phyloP scores from a whole-genome alignment of 2,797 vertebrate species.

The Danio tinwini region DNA sequence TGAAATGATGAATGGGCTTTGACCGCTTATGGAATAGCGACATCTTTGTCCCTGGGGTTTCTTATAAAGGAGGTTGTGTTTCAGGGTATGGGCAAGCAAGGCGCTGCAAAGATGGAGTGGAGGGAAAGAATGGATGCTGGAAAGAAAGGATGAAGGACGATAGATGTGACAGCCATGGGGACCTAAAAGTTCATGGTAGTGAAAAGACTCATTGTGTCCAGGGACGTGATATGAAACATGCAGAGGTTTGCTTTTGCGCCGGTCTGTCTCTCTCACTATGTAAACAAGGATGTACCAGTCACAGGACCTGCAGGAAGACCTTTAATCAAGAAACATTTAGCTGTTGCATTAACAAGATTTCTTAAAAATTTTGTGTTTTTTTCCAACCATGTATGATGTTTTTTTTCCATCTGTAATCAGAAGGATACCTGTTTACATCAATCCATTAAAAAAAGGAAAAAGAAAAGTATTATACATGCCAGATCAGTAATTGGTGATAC shows the following conservation, averaged over 20 bases:
- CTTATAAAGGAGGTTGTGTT: slow-evolving; percentile 74
- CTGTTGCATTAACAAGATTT: not conserved
- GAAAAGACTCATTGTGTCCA: slow-evolving; percentile 60
- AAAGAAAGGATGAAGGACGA: slow-evolving; percentile 70
- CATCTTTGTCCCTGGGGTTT: slow-evolving; percentile 75
- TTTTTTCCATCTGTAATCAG: not conserved
- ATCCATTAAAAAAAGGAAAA: no score
- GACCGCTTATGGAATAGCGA: slow-evolving; percentile 62
- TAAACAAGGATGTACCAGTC: slow-evolving; percentile 57
- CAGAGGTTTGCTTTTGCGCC: slow-evolving; percentile 50
- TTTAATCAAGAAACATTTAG: slow-evolving; percentile 23
- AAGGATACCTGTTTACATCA: no score
- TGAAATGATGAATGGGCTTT: slow-evolving; percentile 78
- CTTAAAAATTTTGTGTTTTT: not conserved
- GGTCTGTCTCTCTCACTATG: slow-evolving; percentile 41
- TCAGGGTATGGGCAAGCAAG: slow-evolving; percentile 67
- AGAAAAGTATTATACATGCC: no score
- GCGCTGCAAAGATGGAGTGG: slow-evolving; percentile 70
- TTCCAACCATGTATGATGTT: not conserved
- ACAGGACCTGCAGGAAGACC: slow-evolving; percentile 47
- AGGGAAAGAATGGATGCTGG: slow-evolving; percentile 69
- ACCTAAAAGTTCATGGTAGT: slow-evolving; percentile 56
- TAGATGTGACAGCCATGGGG: slow-evolving; percentile 75
- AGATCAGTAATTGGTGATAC: no score
- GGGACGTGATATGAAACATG: slow-evolving; percentile 65